These are phyloP conservation scores for Eidolon helvum DNA, from an alignment of 2,113 vertebrate genomes.

Conservation along the genomic window DNA sequence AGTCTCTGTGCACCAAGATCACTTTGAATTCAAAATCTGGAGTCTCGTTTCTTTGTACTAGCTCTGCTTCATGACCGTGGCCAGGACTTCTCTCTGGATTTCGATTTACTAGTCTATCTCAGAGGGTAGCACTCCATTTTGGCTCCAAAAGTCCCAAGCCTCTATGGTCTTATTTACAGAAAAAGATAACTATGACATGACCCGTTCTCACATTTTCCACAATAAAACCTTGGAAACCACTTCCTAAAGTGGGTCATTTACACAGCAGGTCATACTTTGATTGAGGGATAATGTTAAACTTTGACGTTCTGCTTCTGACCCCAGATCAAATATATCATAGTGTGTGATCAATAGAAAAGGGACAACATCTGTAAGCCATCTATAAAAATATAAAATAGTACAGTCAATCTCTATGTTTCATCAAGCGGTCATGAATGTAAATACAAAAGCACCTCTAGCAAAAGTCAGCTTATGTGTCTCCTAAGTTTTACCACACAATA, in stretches of 20 bases:
- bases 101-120: not conserved
- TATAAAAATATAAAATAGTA: not conserved
- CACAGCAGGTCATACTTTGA: not conserved
- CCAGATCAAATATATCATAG: not conserved
- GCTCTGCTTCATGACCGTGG: not conserved
- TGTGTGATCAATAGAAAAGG: not conserved
- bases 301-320: not conserved
- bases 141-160: not conserved
- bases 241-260: conserved; percentile 18
- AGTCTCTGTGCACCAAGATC: not conserved
- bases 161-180: not conserved
- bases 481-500: not conserved
- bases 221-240: not conserved
- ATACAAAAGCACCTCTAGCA: not conserved
- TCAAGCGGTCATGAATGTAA: not conserved
- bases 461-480: not conserved
- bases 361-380: not conserved
- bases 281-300: not conserved
- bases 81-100: not conserved
- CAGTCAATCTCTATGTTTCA: not conserved
- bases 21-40: not conserved
- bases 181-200: not conserved
- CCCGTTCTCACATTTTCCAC: not conserved
- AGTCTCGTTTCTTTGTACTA: not conserved
- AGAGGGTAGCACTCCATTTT: not conserved